Percentiles rank a stretch among this genome's conserved stretches.
Evolutionary conservation across 2,888 invertebrate genomes (phyloP).

Genomic region (Arrhopalites spinosus): DNA sequence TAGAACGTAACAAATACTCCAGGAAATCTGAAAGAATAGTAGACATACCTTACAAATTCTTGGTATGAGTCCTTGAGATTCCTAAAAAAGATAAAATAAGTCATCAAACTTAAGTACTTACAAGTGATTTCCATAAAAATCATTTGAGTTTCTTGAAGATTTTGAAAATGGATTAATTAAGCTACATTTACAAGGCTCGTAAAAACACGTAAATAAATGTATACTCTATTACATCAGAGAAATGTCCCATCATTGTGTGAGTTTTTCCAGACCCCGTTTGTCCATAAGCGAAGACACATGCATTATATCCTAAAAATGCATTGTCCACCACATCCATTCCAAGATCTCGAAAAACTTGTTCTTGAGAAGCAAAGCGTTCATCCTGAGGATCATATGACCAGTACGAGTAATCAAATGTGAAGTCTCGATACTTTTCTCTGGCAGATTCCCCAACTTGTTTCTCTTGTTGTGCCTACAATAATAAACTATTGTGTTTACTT

Average conservation of each 20-base stretch:
- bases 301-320: conserved; percentile 75
- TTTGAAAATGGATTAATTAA: background rate
- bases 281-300: conserved; percentile 77
- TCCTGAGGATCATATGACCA: conserved; percentile 77
- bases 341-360: conserved; percentile 77
- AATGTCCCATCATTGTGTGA: conserved; percentile 92
- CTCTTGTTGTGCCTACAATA: no score
- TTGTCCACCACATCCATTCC: conserved; percentile 79
- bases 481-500: no score
- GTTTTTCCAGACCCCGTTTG: conserved; percentile 87
- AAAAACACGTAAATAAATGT: no score
- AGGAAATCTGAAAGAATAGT: background rate
- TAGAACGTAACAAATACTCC: background rate
- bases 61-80: conserved; percentile 81
- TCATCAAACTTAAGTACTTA: background rate
- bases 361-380: conserved; percentile 77
- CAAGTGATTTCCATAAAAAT: no score
- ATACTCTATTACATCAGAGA: no score
- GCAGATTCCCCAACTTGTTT: no score
- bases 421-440: conserved; percentile 69
- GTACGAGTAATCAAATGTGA: conserved; percentile 87
- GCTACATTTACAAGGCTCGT: conserved; percentile 62
- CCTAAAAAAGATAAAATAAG: conserved; percentile 61
- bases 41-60: conserved; percentile 72
- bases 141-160: no score